Evolutionary conservation across 2,888 invertebrate genomes (phyloP).

Genomic region (Diarsia brunnea): DNA sequence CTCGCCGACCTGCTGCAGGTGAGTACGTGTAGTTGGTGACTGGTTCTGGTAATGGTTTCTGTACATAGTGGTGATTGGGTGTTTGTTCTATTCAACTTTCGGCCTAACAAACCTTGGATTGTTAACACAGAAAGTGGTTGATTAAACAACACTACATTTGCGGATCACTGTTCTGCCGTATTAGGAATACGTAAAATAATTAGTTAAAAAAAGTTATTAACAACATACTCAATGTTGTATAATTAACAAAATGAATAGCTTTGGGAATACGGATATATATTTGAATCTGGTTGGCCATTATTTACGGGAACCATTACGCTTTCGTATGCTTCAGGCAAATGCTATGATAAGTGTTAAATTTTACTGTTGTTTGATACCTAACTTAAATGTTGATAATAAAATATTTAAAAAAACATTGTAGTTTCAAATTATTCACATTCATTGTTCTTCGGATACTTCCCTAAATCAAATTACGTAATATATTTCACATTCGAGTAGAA

Average conservation of each 20-base stretch:
- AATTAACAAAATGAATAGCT: not conserved
- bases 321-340: conserved; percentile 50
- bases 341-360: conserved; percentile 40
- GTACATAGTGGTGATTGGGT: not conserved
- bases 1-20: conserved; percentile 42
- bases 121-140: not conserved
- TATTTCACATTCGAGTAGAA: not conserved
- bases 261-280: not conserved
- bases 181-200: not conserved
- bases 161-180: not conserved
- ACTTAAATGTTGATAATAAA: conserved; percentile 43
- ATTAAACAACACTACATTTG: not conserved
- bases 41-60: conserved; percentile 47
- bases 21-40: conserved; percentile 51
- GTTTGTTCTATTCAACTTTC: not conserved
- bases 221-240: not conserved
- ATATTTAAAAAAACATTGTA: conserved; percentile 24
- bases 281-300: not conserved
- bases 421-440: conserved; percentile 44
- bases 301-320: conserved; percentile 37
- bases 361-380: conserved; percentile 24
- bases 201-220: too few relatives aligned
- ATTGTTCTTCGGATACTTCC: conserved; percentile 9
- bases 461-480: not conserved
- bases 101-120: not conserved